Base-by-base conservation (phyloP, 2,888 invertebrate genomes). In the Hoplodrina blanda region DNA sequence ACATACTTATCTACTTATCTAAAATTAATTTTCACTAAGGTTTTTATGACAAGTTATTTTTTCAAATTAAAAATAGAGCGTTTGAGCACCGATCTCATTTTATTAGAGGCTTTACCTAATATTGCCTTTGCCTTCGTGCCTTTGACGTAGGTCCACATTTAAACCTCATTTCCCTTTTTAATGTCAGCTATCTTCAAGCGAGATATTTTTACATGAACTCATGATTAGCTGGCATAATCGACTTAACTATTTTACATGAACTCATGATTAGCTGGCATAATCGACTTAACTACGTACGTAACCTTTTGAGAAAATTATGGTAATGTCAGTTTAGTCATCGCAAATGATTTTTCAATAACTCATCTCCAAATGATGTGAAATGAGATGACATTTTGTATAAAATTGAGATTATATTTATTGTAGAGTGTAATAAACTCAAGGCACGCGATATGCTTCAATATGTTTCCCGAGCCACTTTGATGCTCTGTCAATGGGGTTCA, bases 151-250 rank as follows among this genome's bases (percentile, higher is more conserved):
- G 13, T 57, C 37, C 49, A 37, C 15, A 60, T 67, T 60, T 50
- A 44, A 46, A 76, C 11, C 13, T 73, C 17, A 69, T 60, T 76
- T 54, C 59, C 41, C 60, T 50, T 41, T 76, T 13, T 44, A 73
- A 69, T 37, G 13, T 44, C 17, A 50, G 59, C 41, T 37, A 11
- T 60, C 3, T 44, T 19, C n/a, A 33, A 59, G 33, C 33, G 10
- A 60, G 44, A 60, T 25, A 17, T n/a, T 71, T 71, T 59, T 53
- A 53, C 17, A 53, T 19, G 11, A 53, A 46, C 15, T 33, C 33
- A 6, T 53, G 30, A 17, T 41, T 37, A 57, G 11, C 7, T 20
- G 33, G 17, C 19, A n/a, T 37, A 41, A 33, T n/a, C 4, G 49
- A 57, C 11, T 56, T 19, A 5, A 53, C 5, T 46, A n/a, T 71